Evolutionary conservation across 2,888 invertebrate species (phyloP).

Genomic region (Sesamia inferens): DNA sequence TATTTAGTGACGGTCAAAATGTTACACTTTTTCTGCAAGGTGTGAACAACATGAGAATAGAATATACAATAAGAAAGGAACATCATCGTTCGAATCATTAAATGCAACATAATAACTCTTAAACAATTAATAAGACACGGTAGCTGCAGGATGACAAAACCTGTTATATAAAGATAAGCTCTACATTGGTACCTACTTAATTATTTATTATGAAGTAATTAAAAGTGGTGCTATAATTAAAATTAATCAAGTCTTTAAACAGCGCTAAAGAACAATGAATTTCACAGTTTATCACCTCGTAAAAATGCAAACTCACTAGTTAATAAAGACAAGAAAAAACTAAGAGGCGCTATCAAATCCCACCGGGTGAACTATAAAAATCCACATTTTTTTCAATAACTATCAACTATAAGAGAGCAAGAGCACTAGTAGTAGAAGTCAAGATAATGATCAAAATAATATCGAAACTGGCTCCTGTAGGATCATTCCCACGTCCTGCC

Average conservation of each 20-base stretch:
- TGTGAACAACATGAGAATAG: not conserved
- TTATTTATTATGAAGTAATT: slow-evolving; percentile 14
- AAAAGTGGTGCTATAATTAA: slow-evolving; percentile 26
- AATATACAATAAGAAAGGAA: not conserved
- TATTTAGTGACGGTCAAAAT: not conserved
- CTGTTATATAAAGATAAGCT: slow-evolving; percentile 2
- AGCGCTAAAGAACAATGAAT: not conserved
- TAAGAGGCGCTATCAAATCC: not conserved
- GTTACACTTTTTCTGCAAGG: not conserved
- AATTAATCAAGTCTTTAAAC: slow-evolving; percentile 6
- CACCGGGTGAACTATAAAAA: slow-evolving; percentile 17
- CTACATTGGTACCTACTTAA: not conserved
- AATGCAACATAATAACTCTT: not conserved
- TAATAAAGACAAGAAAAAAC: slow-evolving; percentile 2
- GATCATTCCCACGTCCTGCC: slow-evolving; percentile 62
- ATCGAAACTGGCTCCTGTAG: slow-evolving; percentile 52
- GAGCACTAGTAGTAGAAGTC: slow-evolving; percentile 1
- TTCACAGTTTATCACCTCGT: slow-evolving; percentile 7
- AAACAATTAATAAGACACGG: not conserved
- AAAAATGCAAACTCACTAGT: slow-evolving; percentile 11
- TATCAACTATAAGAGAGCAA: slow-evolving; percentile 8
- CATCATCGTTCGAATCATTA: no score
- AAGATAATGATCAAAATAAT: slow-evolving; percentile 52
- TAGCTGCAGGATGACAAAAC: not conserved
- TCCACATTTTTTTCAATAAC: slow-evolving; percentile 8